These are phyloP conservation scores for Lamellibrachia columna DNA, from an alignment of 2,888 invertebrate species.

Conservation along the genomic window DNA sequence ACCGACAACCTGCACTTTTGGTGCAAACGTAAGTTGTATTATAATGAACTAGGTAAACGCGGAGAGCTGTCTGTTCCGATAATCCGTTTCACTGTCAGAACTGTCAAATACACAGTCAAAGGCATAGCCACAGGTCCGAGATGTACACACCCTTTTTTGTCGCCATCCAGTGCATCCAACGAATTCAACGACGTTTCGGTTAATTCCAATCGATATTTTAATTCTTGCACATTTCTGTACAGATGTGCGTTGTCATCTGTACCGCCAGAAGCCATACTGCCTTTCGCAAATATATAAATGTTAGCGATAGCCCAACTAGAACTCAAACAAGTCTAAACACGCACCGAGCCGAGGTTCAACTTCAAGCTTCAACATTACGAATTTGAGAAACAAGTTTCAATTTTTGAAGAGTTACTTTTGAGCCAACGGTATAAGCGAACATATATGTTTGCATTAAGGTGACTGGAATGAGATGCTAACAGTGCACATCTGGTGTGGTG, in stretches of 20 bases:
- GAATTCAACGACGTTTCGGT: conserved; percentile 1
- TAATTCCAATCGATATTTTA: conserved; percentile 12
- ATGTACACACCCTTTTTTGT: neutral
- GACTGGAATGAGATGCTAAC: neutral
- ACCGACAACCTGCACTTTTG: too few species aligned
- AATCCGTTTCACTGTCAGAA: neutral
- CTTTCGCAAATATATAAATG: neutral
- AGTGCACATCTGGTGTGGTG: neutral
- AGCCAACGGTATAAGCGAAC: neutral
- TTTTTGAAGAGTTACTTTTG: neutral
- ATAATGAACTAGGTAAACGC: neutral
- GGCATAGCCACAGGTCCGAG: neutral
- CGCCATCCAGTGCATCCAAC: neutral
- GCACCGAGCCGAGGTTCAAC: neutral
- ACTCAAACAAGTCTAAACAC: conserved; percentile 1
- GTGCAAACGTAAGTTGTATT: neutral
- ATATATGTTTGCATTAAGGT: neutral
- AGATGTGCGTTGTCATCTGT: neutral
- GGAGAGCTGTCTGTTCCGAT: neutral
- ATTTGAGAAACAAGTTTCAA: neutral
- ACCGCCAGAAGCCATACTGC: neutral
- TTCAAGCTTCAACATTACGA: neutral
- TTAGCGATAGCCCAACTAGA: neutral
- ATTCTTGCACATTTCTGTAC: conserved; percentile 6
- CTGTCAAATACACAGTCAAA: neutral